Conservation (phyloP, 2,888 invertebrate species). For the Dryadula phaetusa region DNA sequence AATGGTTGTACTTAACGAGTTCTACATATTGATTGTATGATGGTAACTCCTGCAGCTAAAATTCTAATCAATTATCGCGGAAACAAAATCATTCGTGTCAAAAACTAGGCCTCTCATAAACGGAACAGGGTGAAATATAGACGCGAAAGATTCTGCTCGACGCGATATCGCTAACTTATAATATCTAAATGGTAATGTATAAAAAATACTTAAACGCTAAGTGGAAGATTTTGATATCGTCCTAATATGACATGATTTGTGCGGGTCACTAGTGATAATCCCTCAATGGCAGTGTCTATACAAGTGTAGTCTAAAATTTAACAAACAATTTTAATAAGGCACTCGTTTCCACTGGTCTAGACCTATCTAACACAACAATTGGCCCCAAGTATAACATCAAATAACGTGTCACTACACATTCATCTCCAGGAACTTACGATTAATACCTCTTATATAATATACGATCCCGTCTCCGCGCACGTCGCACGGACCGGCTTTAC, state of each 20-base stretch:
- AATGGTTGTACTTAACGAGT: conserved; percentile 78
- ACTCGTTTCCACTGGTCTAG: conserved; percentile 60
- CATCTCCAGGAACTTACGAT: conserved; percentile 68
- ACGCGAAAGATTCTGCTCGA: conserved; percentile 41
- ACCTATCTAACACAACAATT: conserved; percentile 59
- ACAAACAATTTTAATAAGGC: conserved; percentile 66
- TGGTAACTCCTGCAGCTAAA: conserved; percentile 79
- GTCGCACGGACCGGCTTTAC: conserved; percentile 62
- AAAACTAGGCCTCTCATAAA: conserved; percentile 43
- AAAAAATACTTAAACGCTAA: conserved; percentile 76
- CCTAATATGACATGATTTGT: conserved; percentile 60
- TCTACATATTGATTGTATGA: conserved; percentile 81
- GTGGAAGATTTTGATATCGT: conserved; percentile 76
- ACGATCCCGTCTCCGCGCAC: conserved; percentile 52
- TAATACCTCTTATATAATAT: conserved; percentile 55
- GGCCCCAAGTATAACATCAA: conserved; percentile 64
- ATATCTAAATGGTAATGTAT: conserved; percentile 82
- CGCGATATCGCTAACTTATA: conserved; percentile 69
- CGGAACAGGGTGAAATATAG: conserved; percentile 26
- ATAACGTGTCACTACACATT: conserved; percentile 60
- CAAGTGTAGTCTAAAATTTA: conserved; percentile 56
- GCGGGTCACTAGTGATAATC: conserved; percentile 47
- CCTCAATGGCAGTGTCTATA: conserved; percentile 67
- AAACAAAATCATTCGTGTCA: conserved; percentile 59
- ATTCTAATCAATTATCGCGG: conserved; percentile 64